Evolutionary conservation across 2,888 invertebrate genomes (phyloP).

Genomic region (Lamproptera curius): DNA sequence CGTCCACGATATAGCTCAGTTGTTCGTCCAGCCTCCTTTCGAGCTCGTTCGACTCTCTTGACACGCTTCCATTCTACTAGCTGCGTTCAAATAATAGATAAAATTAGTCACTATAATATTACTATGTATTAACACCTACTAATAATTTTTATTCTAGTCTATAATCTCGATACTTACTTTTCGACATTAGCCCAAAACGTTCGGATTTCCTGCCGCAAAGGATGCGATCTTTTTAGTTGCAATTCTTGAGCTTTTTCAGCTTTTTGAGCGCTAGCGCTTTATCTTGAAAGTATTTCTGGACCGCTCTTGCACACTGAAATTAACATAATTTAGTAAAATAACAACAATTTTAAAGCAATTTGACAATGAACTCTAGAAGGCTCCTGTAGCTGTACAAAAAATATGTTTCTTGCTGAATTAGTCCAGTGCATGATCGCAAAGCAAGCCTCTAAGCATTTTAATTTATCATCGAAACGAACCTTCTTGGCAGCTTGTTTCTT

Average conservation of each 20-base stretch:
- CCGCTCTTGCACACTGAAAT: conserved; percentile 89
- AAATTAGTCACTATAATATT: no score
- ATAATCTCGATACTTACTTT: conserved; percentile 81
- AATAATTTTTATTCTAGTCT: no score
- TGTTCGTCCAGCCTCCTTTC: conserved; percentile 98
- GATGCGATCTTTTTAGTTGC: conserved; percentile 92
- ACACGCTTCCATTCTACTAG: conserved; percentile 96
- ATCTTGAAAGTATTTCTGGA: conserved; percentile 94
- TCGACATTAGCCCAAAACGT: conserved; percentile 98
- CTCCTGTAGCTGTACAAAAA: no score
- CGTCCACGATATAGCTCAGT: conserved; percentile 98
- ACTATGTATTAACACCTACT: no score
- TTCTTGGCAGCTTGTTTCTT: conserved; percentile 97
- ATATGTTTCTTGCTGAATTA: no score
- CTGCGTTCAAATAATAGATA: no score
- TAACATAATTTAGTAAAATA: no score
- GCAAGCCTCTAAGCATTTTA: no score
- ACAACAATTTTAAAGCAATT: no score
- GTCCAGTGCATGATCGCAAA: no score
- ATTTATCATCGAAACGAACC: no score
- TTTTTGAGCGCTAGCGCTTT: conserved; percentile 92
- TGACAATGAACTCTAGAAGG: no score
- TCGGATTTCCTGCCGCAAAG: conserved; percentile 94
- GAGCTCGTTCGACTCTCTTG: conserved; percentile 94
- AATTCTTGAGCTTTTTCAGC: conserved; percentile 95